These are phyloP conservation scores for Crioceris asparagi DNA, from an alignment of 2,888 invertebrate genomes.

Conservation along the genomic window DNA sequence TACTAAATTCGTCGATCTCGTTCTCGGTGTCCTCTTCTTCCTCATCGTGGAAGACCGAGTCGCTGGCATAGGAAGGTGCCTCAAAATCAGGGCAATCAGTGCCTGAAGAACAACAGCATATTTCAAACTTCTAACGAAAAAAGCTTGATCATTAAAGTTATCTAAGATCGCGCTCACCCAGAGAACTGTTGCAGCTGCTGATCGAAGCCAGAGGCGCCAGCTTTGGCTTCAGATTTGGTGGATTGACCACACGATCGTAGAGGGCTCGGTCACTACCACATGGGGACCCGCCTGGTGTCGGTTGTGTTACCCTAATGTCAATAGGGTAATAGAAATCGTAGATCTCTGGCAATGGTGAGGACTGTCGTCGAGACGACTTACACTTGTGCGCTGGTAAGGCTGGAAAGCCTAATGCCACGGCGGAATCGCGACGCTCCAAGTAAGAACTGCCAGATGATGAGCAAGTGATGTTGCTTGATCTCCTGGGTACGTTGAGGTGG, in stretches of 20 bases:
- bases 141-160: too few relatives aligned
- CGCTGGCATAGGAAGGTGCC: slow-evolving; percentile 58
- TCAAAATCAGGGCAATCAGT: slow-evolving; percentile 55
- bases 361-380: slow-evolving; percentile 35
- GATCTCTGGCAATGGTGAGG: slow-evolving; percentile 33
- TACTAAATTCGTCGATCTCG: slow-evolving; percentile 67
- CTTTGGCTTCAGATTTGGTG: slow-evolving; percentile 33
- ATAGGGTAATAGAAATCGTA: slow-evolving; percentile 37
- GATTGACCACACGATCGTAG: slow-evolving; percentile 32
- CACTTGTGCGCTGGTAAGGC: slow-evolving; percentile 44
- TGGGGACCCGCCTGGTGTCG: slow-evolving; percentile 76
- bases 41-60: slow-evolving; percentile 58
- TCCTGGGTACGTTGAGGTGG: slow-evolving; percentile 40
- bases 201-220: slow-evolving; percentile 71
- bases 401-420: slow-evolving; percentile 53
- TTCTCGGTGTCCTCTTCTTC: slow-evolving; percentile 62
- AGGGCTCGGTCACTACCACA: slow-evolving; percentile 56
- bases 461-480: slow-evolving; percentile 73
- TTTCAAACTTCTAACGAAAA: slow-evolving; percentile 32
- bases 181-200: slow-evolving; percentile 64
- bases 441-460: slow-evolving; percentile 79
- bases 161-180: slow-evolving; percentile 32
- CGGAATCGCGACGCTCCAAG: slow-evolving; percentile 69
- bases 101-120: slow-evolving; percentile 46
- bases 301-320: slow-evolving; percentile 55